Conservation (phyloP, 2,113 vertebrate species). For the Mirza zaza region DNA sequence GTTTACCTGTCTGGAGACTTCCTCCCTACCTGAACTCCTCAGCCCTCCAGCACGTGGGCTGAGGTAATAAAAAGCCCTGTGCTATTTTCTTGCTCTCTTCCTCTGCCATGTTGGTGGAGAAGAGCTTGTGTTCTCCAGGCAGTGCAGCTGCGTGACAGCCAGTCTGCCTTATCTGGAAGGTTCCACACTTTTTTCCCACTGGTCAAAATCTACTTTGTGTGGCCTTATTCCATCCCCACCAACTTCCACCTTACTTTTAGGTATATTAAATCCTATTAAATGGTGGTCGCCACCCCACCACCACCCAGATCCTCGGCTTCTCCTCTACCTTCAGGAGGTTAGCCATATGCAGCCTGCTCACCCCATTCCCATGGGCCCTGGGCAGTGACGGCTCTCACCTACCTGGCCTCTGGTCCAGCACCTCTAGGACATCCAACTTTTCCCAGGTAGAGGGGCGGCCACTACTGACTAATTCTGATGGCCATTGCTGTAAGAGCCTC, state of each 20-base stretch:
- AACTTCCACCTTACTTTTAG: not conserved
- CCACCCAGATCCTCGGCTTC: not conserved
- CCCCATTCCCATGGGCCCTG: no score
- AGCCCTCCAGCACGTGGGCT: not conserved
- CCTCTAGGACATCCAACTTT: not conserved
- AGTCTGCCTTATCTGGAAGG: not conserved
- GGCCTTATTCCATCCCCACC: not conserved
- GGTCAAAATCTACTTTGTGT: not conserved
- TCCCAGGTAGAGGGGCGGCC: not conserved
- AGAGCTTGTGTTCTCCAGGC: not conserved
- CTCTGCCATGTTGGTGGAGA: not conserved
- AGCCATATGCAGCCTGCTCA: no score
- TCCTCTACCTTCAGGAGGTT: not conserved
- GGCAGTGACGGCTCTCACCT: not conserved
- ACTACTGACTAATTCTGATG: not conserved
- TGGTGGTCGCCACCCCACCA: not conserved
- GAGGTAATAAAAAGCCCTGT: not conserved
- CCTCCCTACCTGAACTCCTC: not conserved
- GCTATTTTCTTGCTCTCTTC: not conserved
- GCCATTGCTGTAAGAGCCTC: not conserved
- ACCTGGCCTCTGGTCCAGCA: not conserved
- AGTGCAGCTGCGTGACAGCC: fast-evolving
- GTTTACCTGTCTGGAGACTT: not conserved
- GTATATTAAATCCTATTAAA: not conserved
- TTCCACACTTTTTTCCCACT: not conserved